Base-by-base conservation (phyloP, 23 tunicate genomes). In the Diplosoma virens region DNA sequence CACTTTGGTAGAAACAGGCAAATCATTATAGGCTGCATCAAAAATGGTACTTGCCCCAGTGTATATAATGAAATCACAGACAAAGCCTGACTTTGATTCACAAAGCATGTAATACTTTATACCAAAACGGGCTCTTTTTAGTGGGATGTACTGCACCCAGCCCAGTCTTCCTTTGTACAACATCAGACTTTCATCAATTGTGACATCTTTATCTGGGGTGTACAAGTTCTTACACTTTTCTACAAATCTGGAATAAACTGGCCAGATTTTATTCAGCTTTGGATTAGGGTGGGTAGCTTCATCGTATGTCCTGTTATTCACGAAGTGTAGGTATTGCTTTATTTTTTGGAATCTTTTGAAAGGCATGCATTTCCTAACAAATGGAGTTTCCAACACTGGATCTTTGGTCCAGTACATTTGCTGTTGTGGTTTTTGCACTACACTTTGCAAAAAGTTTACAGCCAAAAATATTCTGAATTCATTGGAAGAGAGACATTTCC, bases 181-280 rank as follows among this genome's bases (percentile, higher is more conserved):
- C 61, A 52, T 73, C 41, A 73, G 76, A 27, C 63, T 73, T 52
- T 73, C 79, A 48, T 73, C 66, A 30, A 73, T 73, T 25, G 66
- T 73, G 14, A 50, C 63, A 73, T 48, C 33, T 73, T 73, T 73
- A 2, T 47, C 79, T 25, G 79, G 79, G 33, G 66, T 48, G 79
- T 73, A 48, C 34, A 26, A 30, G 32, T 20, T 70, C 45, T 27
- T 37, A 25, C 61, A 73, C 27, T 73, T 73, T 22, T 48, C 79
- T 3, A 48, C 79, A 25, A 73, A 7, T 73, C 27, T 73, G 63
- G 21, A 9, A 27, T 50, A 73, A 25, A 73, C 22, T 21, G 79
- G 79, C 61, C 79, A 73, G 25, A 73, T 32, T 52, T 73, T 73
- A 73, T 52, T 30, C 26, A 73, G 79, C 64, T 73, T 73, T 33